phyloP scores from a whole-genome alignment of 2,113 vertebrate species.

The Lathamus discolor region DNA sequence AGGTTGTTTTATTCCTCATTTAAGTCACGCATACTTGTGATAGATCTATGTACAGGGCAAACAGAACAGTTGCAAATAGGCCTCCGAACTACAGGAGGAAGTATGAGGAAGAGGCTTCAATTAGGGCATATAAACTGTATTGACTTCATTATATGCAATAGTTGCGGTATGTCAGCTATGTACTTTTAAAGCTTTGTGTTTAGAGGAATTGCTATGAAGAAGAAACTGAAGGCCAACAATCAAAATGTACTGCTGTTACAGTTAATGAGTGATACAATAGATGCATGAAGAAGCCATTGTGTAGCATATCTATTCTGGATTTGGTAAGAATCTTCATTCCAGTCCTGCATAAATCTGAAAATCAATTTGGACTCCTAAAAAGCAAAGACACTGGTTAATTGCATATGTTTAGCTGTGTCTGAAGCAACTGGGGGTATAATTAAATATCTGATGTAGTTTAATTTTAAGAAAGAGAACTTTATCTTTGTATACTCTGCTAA shows the following conservation, averaged over 20 bases:
- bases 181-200: background rate
- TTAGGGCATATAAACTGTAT: background rate
- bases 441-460: background rate
- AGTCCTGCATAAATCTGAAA: background rate
- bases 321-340: background rate
- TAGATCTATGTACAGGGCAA: background rate
- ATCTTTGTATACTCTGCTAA: background rate
- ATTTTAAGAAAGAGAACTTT: background rate
- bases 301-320: background rate
- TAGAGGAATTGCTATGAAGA: background rate
- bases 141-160: background rate
- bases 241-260: background rate
- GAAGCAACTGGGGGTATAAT: background rate
- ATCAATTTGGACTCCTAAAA: background rate
- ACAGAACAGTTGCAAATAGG: background rate
- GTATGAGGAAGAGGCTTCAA: background rate
- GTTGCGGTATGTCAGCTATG: background rate
- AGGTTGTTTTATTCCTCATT: background rate
- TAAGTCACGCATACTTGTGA: rapidly evolving
- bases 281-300: background rate
- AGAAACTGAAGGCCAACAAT: background rate
- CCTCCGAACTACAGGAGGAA: background rate
- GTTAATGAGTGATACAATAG: background rate
- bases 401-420: background rate
- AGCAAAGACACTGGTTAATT: background rate